These are phyloP conservation scores for Eristalis arbustorum DNA, from an alignment of 2,888 invertebrate species.

Conservation along the genomic window DNA sequence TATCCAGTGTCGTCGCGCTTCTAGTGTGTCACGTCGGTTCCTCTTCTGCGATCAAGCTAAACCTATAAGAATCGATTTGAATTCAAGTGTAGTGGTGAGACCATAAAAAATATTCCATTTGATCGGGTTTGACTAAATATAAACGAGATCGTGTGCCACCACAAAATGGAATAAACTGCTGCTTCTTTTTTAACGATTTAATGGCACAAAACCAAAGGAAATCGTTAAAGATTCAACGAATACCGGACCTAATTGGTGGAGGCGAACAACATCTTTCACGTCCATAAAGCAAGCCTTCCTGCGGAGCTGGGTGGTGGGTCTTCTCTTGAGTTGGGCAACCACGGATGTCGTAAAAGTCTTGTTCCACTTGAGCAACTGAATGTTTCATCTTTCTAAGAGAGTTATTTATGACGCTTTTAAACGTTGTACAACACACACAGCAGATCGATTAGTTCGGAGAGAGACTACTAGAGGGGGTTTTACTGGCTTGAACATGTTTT, in stretches of 20 bases:
- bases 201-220: neutral
- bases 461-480: too few relatives aligned
- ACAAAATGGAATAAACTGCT: neutral
- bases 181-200: neutral
- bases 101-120: neutral
- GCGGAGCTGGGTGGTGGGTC: neutral
- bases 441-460: too few relatives aligned
- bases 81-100: too few relatives aligned
- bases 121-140: neutral
- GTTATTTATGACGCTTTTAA: too few relatives aligned
- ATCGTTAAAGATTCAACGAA: neutral
- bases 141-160: neutral
- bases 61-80: neutral
- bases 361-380: too few relatives aligned
- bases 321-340: neutral
- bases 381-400: too few relatives aligned
- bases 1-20: neutral
- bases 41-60: neutral
- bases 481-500: too few relatives aligned
- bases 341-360: too few relatives aligned
- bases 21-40: constrained; percentile 3
- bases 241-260: neutral
- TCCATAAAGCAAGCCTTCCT: neutral
- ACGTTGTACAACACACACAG: too few relatives aligned
- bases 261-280: neutral